phyloP scores from a whole-genome alignment of 2,797 vertebrate genomes.

The Epinephelus coioides region DNA sequence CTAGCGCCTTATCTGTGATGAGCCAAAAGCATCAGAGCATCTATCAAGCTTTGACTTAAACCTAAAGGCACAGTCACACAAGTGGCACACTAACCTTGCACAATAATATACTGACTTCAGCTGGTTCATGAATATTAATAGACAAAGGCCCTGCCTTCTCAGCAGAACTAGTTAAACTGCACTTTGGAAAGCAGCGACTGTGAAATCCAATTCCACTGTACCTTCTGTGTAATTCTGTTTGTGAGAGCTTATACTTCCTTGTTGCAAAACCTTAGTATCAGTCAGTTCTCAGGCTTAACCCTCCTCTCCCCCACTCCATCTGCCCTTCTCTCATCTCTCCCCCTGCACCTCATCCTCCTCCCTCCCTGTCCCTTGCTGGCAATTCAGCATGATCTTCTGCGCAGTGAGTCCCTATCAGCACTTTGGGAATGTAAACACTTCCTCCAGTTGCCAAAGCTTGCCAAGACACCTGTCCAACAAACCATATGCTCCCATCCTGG shows the following conservation, averaged over 20 bases:
- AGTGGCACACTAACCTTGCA: conserved; percentile 1
- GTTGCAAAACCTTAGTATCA: conserved; percentile 32
- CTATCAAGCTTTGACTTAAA: conserved; percentile 14
- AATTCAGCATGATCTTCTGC: conserved; percentile 71
- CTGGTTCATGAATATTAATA: conserved; percentile 33
- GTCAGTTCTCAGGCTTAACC: conserved; percentile 45
- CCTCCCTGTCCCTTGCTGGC: conserved; percentile 42
- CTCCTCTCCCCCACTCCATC: conserved; percentile 48
- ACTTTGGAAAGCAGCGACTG: background rate
- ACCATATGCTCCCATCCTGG: conserved; percentile 63
- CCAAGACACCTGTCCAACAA: conserved; percentile 79
- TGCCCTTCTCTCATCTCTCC: conserved; percentile 50
- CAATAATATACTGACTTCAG: conserved; percentile 27
- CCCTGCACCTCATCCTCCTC: conserved; percentile 28
- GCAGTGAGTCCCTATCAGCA: conserved; percentile 70
- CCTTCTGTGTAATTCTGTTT: conserved; percentile 8
- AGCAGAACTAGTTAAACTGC: conserved; percentile 18
- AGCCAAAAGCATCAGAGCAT: no score
- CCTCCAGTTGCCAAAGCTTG: conserved; percentile 72
- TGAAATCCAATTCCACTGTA: background rate
- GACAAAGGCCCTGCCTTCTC: background rate
- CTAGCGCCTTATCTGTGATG: no score
- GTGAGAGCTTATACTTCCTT: conserved; percentile 19
- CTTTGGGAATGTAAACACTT: conserved; percentile 77
- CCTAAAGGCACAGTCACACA: background rate